A percentile compares a stretch with the other conserved stretches of the same genome.
phyloP scores from a whole-genome alignment of 2,888 invertebrate genomes.

The Hydrotaea diabolus region DNA sequence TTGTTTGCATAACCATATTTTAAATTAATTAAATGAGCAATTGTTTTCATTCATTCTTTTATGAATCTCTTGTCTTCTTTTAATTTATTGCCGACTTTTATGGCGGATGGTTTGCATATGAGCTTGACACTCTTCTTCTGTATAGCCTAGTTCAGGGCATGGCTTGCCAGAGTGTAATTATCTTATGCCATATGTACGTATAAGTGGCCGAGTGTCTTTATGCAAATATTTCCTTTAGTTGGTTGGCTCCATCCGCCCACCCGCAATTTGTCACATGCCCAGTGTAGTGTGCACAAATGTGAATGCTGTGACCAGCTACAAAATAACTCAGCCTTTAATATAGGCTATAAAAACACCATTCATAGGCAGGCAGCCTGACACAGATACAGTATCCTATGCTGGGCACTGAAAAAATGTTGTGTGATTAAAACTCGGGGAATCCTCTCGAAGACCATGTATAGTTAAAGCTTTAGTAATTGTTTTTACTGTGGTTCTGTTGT shows the following conservation, averaged over 20 bases:
- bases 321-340: slow-evolving; percentile 34
- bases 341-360: slow-evolving; percentile 31
- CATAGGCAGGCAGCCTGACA: not conserved
- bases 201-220: not conserved
- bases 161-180: not conserved
- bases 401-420: not conserved
- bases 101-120: not conserved
- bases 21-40: slow-evolving; percentile 12
- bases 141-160: slow-evolving; percentile 1
- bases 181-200: not conserved
- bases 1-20: not conserved
- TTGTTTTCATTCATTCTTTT: not conserved
- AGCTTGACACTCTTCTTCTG: not conserved
- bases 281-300: not conserved
- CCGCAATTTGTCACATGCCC: not conserved
- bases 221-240: slow-evolving; percentile 6
- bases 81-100: slow-evolving; percentile 6
- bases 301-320: not conserved
- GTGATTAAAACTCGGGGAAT: slow-evolving; percentile 12
- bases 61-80: not conserved
- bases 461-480: not conserved
- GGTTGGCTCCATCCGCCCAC: not conserved
- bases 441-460: not conserved
- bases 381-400: not conserved
- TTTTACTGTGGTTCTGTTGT: not conserved